A percentile compares a stretch with the other conserved stretches of the same genome.
Evolutionary conservation across 2,797 vertebrate species (phyloP).

Genomic region (Erethizon dorsatum): DNA sequence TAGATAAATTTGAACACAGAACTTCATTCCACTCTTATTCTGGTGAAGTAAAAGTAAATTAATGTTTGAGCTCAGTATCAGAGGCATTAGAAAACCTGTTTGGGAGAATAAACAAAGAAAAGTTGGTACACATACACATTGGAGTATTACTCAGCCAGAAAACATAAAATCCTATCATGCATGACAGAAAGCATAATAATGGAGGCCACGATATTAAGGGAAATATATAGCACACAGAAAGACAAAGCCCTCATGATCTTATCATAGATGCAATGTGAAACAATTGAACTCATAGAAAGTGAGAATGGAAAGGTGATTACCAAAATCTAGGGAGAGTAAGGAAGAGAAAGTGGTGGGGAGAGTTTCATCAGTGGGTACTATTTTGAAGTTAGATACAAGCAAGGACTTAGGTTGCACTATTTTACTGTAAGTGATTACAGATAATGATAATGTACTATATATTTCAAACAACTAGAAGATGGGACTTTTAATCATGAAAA

Average conservation of each 20-base stretch:
- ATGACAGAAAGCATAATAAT: not conserved
- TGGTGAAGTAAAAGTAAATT: not conserved
- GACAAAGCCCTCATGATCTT: not conserved
- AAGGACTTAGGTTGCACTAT: too few relatives aligned
- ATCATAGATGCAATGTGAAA: not conserved
- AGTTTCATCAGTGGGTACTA: not conserved
- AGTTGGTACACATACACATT: not conserved
- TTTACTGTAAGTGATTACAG: not conserved
- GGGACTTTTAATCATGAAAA: not conserved
- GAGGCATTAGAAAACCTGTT: not conserved
- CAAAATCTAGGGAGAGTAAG: not conserved
- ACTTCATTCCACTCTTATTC: not conserved
- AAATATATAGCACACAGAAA: not conserved
- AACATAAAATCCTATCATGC: not conserved
- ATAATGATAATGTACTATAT: not conserved
- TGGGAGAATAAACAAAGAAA: not conserved
- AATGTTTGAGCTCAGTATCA: not conserved
- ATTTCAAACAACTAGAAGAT: not conserved
- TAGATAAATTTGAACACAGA: not conserved
- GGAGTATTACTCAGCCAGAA: not conserved
- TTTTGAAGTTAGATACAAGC: not conserved
- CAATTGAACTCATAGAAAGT: not conserved
- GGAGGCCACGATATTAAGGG: not conserved
- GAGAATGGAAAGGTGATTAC: too few relatives aligned
- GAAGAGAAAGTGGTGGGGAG: not conserved